Conservation (phyloP, 2,888 invertebrate species). For the Rotaria magnacalcarata region DNA sequence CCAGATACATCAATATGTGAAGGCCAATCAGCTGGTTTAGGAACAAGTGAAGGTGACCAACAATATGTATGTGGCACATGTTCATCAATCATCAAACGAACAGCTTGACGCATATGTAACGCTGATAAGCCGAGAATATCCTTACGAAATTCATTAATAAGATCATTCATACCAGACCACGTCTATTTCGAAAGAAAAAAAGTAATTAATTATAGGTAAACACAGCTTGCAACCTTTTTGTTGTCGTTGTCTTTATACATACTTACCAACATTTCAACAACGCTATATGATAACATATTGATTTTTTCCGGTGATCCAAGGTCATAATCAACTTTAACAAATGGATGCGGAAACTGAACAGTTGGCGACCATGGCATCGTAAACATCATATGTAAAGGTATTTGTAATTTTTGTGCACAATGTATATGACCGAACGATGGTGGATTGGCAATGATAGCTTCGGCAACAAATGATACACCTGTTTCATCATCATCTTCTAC, state of each 20-base stretch:
- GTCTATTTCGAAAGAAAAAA: no score
- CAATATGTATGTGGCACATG: constrained; percentile 3
- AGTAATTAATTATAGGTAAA: no score
- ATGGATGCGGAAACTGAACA: background rate
- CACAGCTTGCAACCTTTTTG: no score
- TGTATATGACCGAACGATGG: background rate
- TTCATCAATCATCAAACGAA: background rate
- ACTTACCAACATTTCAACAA: background rate
- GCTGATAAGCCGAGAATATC: background rate
- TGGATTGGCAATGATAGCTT: background rate
- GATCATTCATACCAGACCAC: background rate
- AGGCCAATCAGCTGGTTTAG: background rate
- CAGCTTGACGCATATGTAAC: background rate
- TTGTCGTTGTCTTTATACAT: no score
- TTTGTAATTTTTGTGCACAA: constrained; percentile 4
- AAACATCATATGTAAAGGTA: background rate
- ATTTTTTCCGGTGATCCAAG: background rate
- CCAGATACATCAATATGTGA: constrained; percentile 12
- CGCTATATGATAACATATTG: background rate
- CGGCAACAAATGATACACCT: background rate
- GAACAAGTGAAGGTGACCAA: background rate
- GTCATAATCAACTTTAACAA: background rate
- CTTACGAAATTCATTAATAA: constrained; percentile 6
- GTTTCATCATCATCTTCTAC: background rate
- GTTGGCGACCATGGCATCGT: background rate